These are phyloP conservation scores for Spatulosminthurus flaviceps DNA, from an alignment of 2,888 invertebrate species.

Conservation along the genomic window DNA sequence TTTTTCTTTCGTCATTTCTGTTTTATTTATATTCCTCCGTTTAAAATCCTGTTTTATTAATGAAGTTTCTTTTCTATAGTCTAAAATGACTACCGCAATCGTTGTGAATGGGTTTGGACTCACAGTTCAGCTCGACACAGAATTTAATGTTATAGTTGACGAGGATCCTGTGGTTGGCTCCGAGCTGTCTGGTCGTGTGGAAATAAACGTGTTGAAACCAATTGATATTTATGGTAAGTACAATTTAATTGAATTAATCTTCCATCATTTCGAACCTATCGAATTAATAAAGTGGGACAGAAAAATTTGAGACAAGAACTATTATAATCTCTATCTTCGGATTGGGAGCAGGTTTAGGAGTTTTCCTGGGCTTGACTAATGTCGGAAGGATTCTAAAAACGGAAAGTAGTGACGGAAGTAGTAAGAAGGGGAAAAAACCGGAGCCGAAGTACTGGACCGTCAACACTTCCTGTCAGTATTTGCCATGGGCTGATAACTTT, in stretches of 20 bases:
- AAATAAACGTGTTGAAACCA: not conserved
- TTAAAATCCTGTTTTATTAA: too few relatives aligned
- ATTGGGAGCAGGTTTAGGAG: constrained; percentile 11
- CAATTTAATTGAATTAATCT: too few relatives aligned
- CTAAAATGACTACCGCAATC: not conserved
- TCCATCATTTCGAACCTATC: too few relatives aligned
- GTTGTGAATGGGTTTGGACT: not conserved
- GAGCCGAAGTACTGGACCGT: not conserved
- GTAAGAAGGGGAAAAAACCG: not conserved
- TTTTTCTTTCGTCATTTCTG: too few relatives aligned
- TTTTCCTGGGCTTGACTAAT: constrained; percentile 6
- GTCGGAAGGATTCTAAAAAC: not conserved
- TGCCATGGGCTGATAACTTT: constrained; percentile 16
- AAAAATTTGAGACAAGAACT: too few relatives aligned
- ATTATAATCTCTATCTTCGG: too few relatives aligned
- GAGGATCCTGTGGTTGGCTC: not conserved
- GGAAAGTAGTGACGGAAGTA: not conserved
- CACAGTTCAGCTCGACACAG: not conserved
- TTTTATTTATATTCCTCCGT: too few relatives aligned
- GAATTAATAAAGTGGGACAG: too few relatives aligned
- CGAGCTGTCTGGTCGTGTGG: not conserved
- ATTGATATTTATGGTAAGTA: not conserved
- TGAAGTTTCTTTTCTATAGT: too few relatives aligned
- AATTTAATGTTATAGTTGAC: not conserved
- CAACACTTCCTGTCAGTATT: constrained; percentile 9